Evolutionary conservation across 53 echinoderm and acorn worm genomes (phyloP).

Genomic region (Glandiceps talaboti): DNA sequence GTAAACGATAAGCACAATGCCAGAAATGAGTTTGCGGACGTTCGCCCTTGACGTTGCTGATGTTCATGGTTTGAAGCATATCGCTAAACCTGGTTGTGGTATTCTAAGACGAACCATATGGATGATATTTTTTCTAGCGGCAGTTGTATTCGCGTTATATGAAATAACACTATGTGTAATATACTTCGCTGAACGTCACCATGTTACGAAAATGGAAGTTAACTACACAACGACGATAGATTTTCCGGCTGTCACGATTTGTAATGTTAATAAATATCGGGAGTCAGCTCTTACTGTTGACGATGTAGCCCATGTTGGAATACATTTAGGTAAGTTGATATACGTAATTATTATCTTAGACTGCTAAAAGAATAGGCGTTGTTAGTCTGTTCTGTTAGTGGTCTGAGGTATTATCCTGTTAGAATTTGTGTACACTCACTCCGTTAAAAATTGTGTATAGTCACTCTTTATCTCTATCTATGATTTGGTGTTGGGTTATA

Average conservation of each 20-base stretch:
- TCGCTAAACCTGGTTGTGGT: slow-evolving; percentile 28
- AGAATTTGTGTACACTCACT: too few species aligned
- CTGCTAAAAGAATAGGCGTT: too few species aligned
- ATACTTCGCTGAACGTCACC: slow-evolving; percentile 25
- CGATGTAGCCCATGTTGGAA: slow-evolving; percentile 51
- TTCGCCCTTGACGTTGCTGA: slow-evolving; percentile 52
- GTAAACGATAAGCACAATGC: neutral
- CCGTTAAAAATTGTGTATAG: too few species aligned
- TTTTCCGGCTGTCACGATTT: slow-evolving; percentile 62
- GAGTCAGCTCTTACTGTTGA: slow-evolving; percentile 40
- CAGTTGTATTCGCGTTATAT: slow-evolving; percentile 16
- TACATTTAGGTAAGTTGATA: slow-evolving; percentile 62
- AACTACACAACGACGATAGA: slow-evolving; percentile 19
- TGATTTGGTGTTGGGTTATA: too few species aligned
- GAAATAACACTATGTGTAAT: slow-evolving; percentile 16
- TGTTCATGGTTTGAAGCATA: slow-evolving; percentile 62
- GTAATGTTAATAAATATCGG: slow-evolving; percentile 79
- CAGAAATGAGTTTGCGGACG: slow-evolving; percentile 1
- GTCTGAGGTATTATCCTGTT: too few species aligned
- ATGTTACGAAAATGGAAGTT: slow-evolving; percentile 58
- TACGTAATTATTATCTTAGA: too few species aligned
- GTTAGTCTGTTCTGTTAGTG: too few species aligned
- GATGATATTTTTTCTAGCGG: slow-evolving; percentile 23
- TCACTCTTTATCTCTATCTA: too few species aligned
- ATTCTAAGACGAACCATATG: slow-evolving; percentile 36